Evolutionary conservation across 2,888 invertebrate species (phyloP).

Genomic region (Ceraclea dissimilis): DNA sequence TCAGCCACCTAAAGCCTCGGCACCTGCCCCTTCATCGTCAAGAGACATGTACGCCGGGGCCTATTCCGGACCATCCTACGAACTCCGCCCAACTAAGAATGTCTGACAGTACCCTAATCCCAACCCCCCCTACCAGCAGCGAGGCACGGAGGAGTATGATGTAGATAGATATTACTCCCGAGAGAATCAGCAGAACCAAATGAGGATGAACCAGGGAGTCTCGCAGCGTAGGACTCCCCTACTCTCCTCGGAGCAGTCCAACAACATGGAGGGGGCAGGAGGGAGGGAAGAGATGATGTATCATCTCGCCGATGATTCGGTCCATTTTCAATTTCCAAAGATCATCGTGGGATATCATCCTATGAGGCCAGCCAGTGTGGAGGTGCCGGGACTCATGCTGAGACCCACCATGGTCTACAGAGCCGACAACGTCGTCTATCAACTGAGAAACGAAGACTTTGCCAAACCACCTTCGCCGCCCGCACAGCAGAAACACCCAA

Average conservation of each 20-base stretch:
- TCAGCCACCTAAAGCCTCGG: conserved; percentile 59
- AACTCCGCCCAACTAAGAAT: conserved; percentile 68
- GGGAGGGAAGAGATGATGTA: conserved; percentile 22
- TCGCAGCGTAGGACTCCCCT: conserved; percentile 17
- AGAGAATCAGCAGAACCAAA: conserved; percentile 25
- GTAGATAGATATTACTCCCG: conserved; percentile 31
- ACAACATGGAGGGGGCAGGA: not conserved
- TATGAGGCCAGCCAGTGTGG: conserved; percentile 21
- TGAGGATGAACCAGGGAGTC: conserved; percentile 23
- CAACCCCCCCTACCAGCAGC: conserved; percentile 25
- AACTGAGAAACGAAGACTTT: conserved; percentile 28
- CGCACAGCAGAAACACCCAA: not conserved
- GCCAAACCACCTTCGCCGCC: conserved; percentile 14
- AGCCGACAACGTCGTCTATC: conserved; percentile 23
- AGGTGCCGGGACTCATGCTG: conserved; percentile 22
- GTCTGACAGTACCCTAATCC: conserved; percentile 47
- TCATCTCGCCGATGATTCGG: conserved; percentile 22
- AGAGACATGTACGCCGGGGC: conserved; percentile 65
- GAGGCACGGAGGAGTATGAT: conserved; percentile 19
- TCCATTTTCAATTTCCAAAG: conserved; percentile 24
- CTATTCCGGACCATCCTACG: conserved; percentile 46
- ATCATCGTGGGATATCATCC: conserved; percentile 36
- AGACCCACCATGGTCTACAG: conserved; percentile 32
- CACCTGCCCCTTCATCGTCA: conserved; percentile 43
- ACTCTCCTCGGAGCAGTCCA: conserved; percentile 8